A percentile compares a stretch with the other conserved stretches of the same genome.
Evolutionary conservation across 37 sponge, comb jelly and placozoan genomes (phyloP).

Genomic region (Beroe forskalii): DNA sequence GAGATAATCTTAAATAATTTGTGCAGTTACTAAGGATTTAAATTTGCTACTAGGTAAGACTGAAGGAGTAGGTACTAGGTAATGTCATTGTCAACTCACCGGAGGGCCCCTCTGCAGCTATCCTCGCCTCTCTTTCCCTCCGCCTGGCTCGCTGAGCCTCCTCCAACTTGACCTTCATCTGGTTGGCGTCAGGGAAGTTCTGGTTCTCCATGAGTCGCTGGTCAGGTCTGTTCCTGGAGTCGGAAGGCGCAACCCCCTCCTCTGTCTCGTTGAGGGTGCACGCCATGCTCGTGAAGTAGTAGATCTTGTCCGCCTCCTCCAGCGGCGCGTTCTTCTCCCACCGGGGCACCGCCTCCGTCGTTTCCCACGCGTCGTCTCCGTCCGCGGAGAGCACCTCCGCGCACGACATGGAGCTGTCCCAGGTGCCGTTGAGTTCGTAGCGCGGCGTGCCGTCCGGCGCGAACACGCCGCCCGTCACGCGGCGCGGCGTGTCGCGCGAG

Average conservation of each 20-base stretch:
- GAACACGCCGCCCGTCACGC: slow-evolving; percentile 79
- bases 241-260: slow-evolving; percentile 88
- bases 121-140: slow-evolving; percentile 79
- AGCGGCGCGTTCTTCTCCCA: slow-evolving; percentile 35
- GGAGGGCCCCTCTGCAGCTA: slow-evolving; percentile 74
- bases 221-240: slow-evolving; percentile 88
- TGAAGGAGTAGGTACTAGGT: neutral
- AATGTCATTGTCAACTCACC: slow-evolving; percentile 68
- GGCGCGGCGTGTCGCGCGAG: slow-evolving; percentile 66
- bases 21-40: too few relatives aligned
- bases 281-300: slow-evolving; percentile 78
- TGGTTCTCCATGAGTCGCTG: slow-evolving; percentile 66
- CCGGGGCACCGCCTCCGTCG: neutral
- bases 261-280: slow-evolving; percentile 86
- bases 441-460: slow-evolving; percentile 69
- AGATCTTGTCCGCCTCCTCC: slow-evolving; percentile 72
- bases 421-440: slow-evolving; percentile 83
- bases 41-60: too few relatives aligned
- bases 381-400: slow-evolving; percentile 69
- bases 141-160: slow-evolving; percentile 93
- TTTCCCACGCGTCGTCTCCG: slow-evolving; percentile 67
- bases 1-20: too few relatives aligned
- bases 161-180: slow-evolving; percentile 74
- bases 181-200: slow-evolving; percentile 50
- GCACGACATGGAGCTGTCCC: slow-evolving; percentile 82